Base-by-base conservation (phyloP, 2,113 vertebrate genomes). In the Pimephales promelas region DNA sequence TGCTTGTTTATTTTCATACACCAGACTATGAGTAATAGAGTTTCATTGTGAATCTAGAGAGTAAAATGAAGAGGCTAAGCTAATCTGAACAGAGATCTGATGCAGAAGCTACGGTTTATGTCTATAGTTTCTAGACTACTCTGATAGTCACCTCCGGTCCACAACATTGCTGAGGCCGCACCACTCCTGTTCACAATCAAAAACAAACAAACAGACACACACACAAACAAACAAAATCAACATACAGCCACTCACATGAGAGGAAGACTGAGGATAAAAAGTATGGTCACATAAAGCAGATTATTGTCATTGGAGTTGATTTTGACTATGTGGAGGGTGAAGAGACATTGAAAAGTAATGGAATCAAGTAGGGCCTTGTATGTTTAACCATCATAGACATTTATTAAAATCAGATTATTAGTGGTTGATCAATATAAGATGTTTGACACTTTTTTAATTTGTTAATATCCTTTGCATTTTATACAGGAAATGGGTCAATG, bases 141-240 rank as follows among this genome's bases (percentile, higher is more conserved):
- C 94, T 95, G 93, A 95, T 95, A 95, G 92, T 95, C 94, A 95
- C 94, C 94, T 95, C 93, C 87, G 90, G 90, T 94, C 93, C 92
- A 92, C 93, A 93, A 94, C 90, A 91, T 90, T 92, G 91, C 93
- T 89, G 94, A 91, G 87, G 92, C 92, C 92, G 92, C 93, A 94
- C 74, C 93, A 93, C 92, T 94, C 94, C 94, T 95, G 94, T 92
- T 88, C 91, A 94, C 93, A 90, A 91, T 93, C 92, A 92, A 91
- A 93, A 92, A 94, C 90, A 94, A 88, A 94, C 91, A 93, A 82
- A 92, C 92, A 94, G 86, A 93, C 88, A 91, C 84, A 91, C 90
- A 87, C 83, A 85, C 79, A 93, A 79, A 93, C 92, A 93, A 88
- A 92, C 90, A 94, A 90, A 91, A 91, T 93, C 91, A 94, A 92